Percentiles rank a stretch among this genome's conserved stretches.
Evolutionary conservation across 2,113 vertebrate species (phyloP).

Genomic region (Peromyscus californicus): DNA sequence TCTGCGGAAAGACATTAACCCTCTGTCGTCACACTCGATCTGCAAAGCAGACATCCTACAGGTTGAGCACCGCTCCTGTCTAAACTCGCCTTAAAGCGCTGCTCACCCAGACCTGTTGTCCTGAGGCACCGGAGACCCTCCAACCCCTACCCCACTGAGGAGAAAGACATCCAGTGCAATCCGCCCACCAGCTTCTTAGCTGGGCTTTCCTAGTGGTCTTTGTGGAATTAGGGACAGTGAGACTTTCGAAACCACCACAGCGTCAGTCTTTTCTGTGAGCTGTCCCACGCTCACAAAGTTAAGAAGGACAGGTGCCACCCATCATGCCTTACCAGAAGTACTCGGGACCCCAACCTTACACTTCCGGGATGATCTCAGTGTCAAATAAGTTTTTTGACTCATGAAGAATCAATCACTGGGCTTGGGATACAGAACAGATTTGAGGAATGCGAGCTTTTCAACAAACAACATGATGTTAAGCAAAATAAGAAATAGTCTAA

Average conservation of each 20-base stretch:
- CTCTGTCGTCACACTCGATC: background rate
- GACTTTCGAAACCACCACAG: background rate
- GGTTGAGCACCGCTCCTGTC: background rate
- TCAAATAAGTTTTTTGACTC: background rate
- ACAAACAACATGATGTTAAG: background rate
- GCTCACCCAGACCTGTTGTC: background rate
- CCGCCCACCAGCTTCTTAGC: background rate
- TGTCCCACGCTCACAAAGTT: background rate
- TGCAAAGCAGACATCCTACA: background rate
- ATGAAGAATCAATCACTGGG: background rate
- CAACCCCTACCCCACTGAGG: too few relatives aligned
- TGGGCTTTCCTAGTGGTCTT: accelerated
- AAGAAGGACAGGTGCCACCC: accelerated
- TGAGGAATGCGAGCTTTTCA: background rate
- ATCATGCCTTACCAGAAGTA: background rate
- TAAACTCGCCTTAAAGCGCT: background rate
- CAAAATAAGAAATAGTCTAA: background rate
- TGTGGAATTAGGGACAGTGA: background rate
- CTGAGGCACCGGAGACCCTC: background rate
- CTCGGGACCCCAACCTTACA: background rate
- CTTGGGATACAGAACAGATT: background rate
- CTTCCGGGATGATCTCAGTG: background rate
- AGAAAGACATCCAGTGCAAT: background rate
- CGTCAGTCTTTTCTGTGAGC: background rate
- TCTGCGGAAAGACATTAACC: background rate